These are phyloP conservation scores for Hoplodrina ambigua DNA, from an alignment of 2,888 invertebrate species.

Conservation along the genomic window DNA sequence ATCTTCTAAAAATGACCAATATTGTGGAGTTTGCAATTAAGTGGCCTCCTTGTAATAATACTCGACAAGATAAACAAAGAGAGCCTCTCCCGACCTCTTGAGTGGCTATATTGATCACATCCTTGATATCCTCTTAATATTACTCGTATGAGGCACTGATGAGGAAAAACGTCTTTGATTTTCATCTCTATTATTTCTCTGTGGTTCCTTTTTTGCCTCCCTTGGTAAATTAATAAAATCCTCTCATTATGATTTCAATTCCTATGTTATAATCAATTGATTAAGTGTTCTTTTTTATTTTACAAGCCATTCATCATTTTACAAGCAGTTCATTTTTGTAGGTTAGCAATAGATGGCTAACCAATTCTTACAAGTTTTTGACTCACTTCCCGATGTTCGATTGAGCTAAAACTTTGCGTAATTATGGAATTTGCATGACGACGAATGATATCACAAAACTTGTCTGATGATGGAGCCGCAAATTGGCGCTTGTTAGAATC, in stretches of 20 bases:
- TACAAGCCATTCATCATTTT: too few relatives aligned
- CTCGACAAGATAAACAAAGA: constrained; percentile 25
- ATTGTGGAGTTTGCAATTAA: constrained; percentile 10
- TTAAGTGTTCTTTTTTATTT: too few relatives aligned
- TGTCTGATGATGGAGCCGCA: too few relatives aligned
- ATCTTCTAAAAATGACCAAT: neutral
- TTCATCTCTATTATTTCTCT: neutral
- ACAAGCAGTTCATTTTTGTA: too few relatives aligned
- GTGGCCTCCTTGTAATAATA: constrained; percentile 6
- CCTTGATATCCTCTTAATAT: constrained; percentile 25
- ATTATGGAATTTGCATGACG: too few relatives aligned
- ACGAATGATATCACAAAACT: too few relatives aligned
- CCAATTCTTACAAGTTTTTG: too few relatives aligned
- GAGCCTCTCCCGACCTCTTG: neutral
- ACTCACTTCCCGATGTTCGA: too few relatives aligned
- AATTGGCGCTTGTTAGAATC: too few relatives aligned
- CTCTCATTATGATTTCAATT: neutral
- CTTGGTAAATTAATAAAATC: neutral
- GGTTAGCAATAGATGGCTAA: too few relatives aligned
- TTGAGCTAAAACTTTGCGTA: too few relatives aligned
- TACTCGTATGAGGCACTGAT: neutral
- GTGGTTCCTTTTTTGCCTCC: neutral
- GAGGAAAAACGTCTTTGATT: constrained; percentile 8
- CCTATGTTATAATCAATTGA: too few relatives aligned
- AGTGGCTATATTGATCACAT: constrained; percentile 13